These are phyloP conservation scores for Ormyrus thymus DNA, from an alignment of 2,888 invertebrate genomes.

Conservation along the genomic window DNA sequence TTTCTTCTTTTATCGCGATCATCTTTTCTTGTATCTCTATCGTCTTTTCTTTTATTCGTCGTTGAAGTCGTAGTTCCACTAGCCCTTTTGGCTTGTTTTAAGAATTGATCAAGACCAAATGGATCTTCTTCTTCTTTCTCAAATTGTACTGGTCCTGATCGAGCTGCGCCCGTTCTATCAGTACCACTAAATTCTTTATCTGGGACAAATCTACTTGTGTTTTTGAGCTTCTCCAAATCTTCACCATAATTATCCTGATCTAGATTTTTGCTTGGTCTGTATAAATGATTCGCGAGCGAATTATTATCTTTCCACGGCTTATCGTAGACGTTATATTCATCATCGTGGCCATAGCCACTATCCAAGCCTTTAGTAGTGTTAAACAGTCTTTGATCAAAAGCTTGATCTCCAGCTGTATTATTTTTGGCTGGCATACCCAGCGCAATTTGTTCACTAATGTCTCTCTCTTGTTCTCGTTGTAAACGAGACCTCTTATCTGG, in stretches of 20 bases:
- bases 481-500: slow-evolving; percentile 95
- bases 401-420: slow-evolving; percentile 82
- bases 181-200: slow-evolving; percentile 98
- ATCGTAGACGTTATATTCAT: slow-evolving; percentile 98
- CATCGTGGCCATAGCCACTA: slow-evolving; percentile 96
- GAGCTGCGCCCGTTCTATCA: slow-evolving; percentile 82
- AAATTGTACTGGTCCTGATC: slow-evolving; percentile 97
- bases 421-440: slow-evolving; percentile 93
- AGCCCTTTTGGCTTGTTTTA: slow-evolving; percentile 95
- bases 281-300: slow-evolving; percentile 90
- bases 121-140: slow-evolving; percentile 92
- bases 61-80: slow-evolving; percentile 77
- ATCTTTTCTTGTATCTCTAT: slow-evolving; percentile 73
- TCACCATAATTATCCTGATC: slow-evolving; percentile 94
- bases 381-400: slow-evolving; percentile 97
- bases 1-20: slow-evolving; percentile 71
- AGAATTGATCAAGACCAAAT: slow-evolving; percentile 98
- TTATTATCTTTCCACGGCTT: slow-evolving; percentile 97
- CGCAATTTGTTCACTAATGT: slow-evolving; percentile 99
- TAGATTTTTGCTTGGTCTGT: slow-evolving; percentile 89
- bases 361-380: slow-evolving; percentile 96
- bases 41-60: slow-evolving; percentile 80
- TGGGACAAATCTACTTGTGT: slow-evolving; percentile 95
- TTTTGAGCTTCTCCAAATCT: slow-evolving; percentile 91
- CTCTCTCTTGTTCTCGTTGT: slow-evolving; percentile 93